Base-by-base conservation (phyloP, 2,797 vertebrate species). In the Hirundo rustica region DNA sequence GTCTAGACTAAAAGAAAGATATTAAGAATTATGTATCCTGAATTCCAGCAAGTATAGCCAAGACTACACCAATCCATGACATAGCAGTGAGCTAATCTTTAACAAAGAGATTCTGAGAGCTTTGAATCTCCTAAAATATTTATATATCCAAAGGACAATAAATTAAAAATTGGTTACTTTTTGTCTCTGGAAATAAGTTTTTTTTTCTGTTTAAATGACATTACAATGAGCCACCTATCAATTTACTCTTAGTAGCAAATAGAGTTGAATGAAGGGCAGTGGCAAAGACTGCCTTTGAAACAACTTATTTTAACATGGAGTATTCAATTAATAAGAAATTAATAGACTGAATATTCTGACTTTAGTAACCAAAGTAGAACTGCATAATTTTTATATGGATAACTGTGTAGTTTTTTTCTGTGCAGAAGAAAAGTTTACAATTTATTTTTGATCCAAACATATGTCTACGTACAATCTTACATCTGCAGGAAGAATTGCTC, bases 211-310 rank as follows among this genome's bases (percentile, higher is more conserved):
- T 85, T 91, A 88, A 86, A 62, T 71, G 25, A 89, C 53, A 89
- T 91, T 29, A 79, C 32, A 90, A 30, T 73, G n/a, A 89, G 48
- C 10, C 20, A 64, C 23, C 83, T 90, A 50, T 53, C 17, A 92
- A 38, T 17, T 87, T 76, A 67, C 5, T 88, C 25, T 74, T 45
- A 65, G 13, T 18, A 45, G 68, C 26, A 68, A 89, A 72, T 42
- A 61, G 13, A 77, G 38, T 30, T 90, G 53, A 58, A 78, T 83
- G 50, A 95, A 77, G 42, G 71, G 15, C 91, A 88, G 32, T 40
- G 47, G 93, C 53, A 67, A 83, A 88, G 79, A 64, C 54, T 85
- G 38, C 67, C 71, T 91, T 95, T 89, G 91, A 96, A 85, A 74
- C 12, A 34, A 47, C 32, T 68, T 91, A 45, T 45, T 92, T 95